phyloP scores from a whole-genome alignment of 2,888 invertebrate species.

The Uloborus plumipes region DNA sequence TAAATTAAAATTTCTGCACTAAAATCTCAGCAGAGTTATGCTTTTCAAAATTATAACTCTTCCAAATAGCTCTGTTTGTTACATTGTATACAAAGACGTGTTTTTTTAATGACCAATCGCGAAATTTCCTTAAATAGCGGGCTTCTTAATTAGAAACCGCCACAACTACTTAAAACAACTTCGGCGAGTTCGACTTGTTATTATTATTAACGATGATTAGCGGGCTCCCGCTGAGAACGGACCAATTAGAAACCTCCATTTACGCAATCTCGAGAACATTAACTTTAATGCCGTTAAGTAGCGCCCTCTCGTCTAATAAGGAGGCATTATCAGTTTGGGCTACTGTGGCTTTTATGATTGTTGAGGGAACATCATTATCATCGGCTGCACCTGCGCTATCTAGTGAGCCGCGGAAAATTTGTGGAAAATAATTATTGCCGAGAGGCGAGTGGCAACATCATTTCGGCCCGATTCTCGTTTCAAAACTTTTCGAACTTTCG shows the following conservation, averaged over 20 bases:
- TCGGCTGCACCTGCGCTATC: constrained; percentile 54
- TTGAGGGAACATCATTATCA: constrained; percentile 51
- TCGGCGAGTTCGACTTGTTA: constrained; percentile 42
- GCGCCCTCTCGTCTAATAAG: constrained; percentile 58
- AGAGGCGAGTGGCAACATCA: constrained; percentile 26
- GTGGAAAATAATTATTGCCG: constrained; percentile 49
- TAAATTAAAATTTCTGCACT: too few relatives aligned
- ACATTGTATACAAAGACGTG: too few relatives aligned
- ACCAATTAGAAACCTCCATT: constrained; percentile 52
- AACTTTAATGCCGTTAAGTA: constrained; percentile 56
- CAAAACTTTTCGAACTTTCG: neutral
- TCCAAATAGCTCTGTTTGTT: too few relatives aligned
- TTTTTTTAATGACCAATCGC: too few relatives aligned
- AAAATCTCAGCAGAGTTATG: too few relatives aligned
- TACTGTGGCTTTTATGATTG: constrained; percentile 58
- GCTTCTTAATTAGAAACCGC: constrained; percentile 20
- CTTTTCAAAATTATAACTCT: too few relatives aligned
- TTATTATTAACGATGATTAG: constrained; percentile 59
- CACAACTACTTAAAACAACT: constrained; percentile 52
- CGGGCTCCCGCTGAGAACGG: constrained; percentile 39
- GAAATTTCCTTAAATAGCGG: neutral
- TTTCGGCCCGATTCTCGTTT: neutral
- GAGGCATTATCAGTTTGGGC: constrained; percentile 23
- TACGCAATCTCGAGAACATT: constrained; percentile 53
- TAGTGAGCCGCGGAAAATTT: constrained; percentile 39